These are phyloP conservation scores for Leptothorax acervorum DNA, from an alignment of 2,888 invertebrate genomes.

Conservation along the genomic window DNA sequence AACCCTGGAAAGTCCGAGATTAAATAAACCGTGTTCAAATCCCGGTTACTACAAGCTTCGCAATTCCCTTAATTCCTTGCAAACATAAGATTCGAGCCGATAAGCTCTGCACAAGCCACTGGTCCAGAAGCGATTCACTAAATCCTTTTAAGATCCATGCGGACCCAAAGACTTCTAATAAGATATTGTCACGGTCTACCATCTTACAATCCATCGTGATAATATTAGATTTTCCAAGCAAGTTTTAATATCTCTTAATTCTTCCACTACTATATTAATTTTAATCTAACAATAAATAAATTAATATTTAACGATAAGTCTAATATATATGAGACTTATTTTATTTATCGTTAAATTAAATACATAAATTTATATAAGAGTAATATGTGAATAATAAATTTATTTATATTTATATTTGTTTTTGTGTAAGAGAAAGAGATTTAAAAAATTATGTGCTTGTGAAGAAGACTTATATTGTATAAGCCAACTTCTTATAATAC, in stretches of 20 bases:
- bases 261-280: neutral
- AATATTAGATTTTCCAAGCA: neutral
- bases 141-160: conserved; percentile 22
- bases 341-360: no score
- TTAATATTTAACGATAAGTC: neutral
- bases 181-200: conserved; percentile 11
- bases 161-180: conserved; percentile 20
- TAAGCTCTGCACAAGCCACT: conserved; percentile 36
- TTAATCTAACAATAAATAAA: neutral
- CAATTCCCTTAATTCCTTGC: conserved; percentile 26
- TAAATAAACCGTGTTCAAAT: conserved; percentile 29
- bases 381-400: neutral
- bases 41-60: conserved; percentile 9
- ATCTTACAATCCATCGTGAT: neutral
- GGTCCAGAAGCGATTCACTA: conserved; percentile 16
- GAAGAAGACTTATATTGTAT: neutral
- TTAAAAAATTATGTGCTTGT: neutral
- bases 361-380: neutral
- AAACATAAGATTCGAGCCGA: conserved; percentile 28
- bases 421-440: neutral
- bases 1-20: neutral
- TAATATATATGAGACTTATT: neutral
- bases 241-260: neutral
- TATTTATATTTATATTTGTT: neutral
- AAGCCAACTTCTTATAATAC: neutral